Conservation (phyloP, 2,888 invertebrate species). For the Omphaloscelis lunosa region DNA sequence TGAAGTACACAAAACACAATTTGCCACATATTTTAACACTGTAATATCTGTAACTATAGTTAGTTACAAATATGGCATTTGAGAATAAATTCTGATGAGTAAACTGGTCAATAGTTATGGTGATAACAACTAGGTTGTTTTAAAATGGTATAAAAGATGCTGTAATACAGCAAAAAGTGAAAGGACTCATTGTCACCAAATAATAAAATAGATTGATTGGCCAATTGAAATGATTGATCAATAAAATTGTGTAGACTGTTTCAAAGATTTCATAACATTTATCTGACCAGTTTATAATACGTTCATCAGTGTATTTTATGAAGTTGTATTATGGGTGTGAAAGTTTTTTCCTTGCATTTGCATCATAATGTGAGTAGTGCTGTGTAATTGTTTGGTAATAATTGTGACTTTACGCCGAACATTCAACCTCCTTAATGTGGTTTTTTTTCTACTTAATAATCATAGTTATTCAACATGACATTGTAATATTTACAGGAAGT, state of each 20-base stretch:
- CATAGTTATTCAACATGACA: background rate
- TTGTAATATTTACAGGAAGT: slow-evolving; percentile 79
- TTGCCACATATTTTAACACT: background rate
- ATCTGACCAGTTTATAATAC: background rate
- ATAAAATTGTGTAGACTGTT: background rate
- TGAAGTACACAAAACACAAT: background rate
- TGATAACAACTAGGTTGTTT: no score
- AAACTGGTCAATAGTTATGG: background rate
- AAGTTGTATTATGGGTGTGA: background rate
- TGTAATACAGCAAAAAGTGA: background rate
- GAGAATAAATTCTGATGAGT: background rate
- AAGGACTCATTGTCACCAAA: slow-evolving; percentile 2
- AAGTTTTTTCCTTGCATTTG: background rate
- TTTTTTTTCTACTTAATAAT: no score
- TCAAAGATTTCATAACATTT: slow-evolving; percentile 10
- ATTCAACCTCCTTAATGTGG: background rate
- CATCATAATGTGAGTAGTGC: background rate
- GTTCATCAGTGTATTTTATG: background rate
- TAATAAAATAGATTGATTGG: slow-evolving; percentile 10
- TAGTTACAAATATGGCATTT: no score
- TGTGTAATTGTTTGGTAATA: background rate
- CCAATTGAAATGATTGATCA: slow-evolving; percentile 30
- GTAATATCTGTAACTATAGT: background rate
- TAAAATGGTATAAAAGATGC: background rate
- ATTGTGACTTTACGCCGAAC: background rate